These are phyloP conservation scores for Drosophila micromelanica DNA, from an alignment of 1,140 invertebrate species.

Conservation along the genomic window DNA sequence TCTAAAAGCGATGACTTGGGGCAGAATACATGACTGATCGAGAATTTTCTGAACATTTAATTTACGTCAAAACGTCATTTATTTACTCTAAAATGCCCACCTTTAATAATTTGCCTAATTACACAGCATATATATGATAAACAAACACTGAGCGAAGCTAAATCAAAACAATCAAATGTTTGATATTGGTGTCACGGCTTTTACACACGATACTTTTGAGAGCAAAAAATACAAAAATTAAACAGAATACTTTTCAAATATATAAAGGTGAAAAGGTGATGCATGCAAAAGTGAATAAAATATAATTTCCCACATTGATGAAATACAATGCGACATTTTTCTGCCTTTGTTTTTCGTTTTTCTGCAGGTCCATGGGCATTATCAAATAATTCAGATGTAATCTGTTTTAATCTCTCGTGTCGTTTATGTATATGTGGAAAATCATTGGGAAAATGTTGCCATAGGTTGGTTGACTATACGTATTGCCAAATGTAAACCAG, in stretches of 20 bases:
- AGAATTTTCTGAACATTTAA: no score
- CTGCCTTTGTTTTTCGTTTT: neutral
- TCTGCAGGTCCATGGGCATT: conserved; percentile 40
- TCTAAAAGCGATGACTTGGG: no score
- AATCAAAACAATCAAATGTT: no score
- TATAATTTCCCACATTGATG: conserved; percentile 49
- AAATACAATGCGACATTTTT: conserved; percentile 32
- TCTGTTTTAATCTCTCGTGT: conserved; percentile 60
- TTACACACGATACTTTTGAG: no score
- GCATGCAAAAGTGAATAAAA: conserved; percentile 36
- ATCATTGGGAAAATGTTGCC: conserved; percentile 47
- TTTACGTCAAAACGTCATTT: no score
- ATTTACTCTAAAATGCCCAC: no score
- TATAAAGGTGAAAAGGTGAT: neutral
- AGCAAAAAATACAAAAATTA: no score
- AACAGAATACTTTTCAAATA: neutral
- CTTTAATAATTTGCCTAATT: no score
- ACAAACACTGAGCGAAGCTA: no score
- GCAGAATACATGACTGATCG: no score
- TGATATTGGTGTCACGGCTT: no score
- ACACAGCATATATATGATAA: no score
- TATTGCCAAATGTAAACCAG: neutral
- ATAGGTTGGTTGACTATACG: conserved; percentile 18
- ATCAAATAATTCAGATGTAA: conserved; percentile 75
- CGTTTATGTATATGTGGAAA: conserved; percentile 17